These are phyloP conservation scores for Cyphomyrus plagiostoma DNA, from an alignment of 2,113 vertebrate genomes.

Conservation along the genomic window DNA sequence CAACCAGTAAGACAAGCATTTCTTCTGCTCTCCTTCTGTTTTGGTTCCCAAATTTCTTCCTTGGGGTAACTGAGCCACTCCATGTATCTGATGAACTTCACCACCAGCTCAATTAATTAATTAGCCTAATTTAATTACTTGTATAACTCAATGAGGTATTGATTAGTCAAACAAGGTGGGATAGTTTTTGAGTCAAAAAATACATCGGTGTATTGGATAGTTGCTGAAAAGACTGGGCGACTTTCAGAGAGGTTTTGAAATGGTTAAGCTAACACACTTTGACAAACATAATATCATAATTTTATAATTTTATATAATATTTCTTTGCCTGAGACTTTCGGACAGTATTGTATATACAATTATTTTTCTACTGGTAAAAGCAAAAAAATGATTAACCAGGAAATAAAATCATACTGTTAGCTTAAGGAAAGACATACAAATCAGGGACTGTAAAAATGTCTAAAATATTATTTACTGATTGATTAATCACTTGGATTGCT, in stretches of 20 bases:
- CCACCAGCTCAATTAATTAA: background rate
- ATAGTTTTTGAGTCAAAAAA: background rate
- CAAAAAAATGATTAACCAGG: background rate
- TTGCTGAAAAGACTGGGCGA: background rate
- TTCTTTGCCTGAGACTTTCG: background rate
- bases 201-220: background rate
- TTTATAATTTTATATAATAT: background rate
- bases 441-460: background rate
- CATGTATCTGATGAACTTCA: background rate
- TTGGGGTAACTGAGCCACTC: background rate
- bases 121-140: background rate
- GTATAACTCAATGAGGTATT: background rate
- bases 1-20: background rate
- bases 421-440: background rate
- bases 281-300: background rate
- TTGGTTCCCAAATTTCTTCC: background rate
- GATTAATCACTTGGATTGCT: background rate
- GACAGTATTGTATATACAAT: background rate
- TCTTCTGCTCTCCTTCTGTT: background rate
- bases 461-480: background rate
- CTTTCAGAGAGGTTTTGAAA: background rate
- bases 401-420: background rate
- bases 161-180: background rate
- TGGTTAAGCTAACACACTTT: background rate
- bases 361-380: background rate